Evolutionary conservation across 2,797 vertebrate genomes (phyloP), one percentile per base, ranked within the genome.

Genomic region (Scyliorhinus canicula): DNA sequence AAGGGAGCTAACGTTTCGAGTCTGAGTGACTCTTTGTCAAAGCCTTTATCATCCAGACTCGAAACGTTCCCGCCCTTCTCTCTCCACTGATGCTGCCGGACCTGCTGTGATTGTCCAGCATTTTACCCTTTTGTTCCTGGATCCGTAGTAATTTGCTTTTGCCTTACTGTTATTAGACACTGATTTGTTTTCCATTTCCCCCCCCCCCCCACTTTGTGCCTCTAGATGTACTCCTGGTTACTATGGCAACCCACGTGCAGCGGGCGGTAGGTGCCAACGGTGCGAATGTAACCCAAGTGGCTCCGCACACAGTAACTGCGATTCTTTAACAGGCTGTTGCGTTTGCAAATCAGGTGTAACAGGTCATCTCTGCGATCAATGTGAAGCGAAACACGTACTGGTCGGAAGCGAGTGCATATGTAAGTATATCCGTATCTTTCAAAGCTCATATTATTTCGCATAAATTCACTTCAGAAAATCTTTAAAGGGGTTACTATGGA

Each of bases 151-250:
- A n/a, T n/a, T n/a, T n/a, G n/a, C n/a, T n/a, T n/a, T n/a, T n/a
- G n/a, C n/a, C n/a, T n/a, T n/a, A 24, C 35, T 21, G 35, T 21
- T 24, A 26, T 91, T 63, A 63, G 40, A 77, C 50, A 40, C 7
- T 11, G 11, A 35, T 28, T 69, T 95, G 5, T 26, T 24, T 90
- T 28, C 55, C 55, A n/a, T 65, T 7, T 55, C 50, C 1, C 12
- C 0, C 14, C 14, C 14, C 14, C 31, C 60, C 47, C n/a, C 74
- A 40, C 24, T 55, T n/a, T 50, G 86, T 96, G 71, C 95, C 55
- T 24, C 0, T 95, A 99, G 99, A 96, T 99, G 99, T 95, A 98
- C 98, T 0, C 28, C 96, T 1, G 98, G 99, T 96, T 99, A 98
- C 96, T 97, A 98, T 0, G 99, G 99, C 12, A 97, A 98, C 96